Conservation (phyloP, 2,797 vertebrate genomes). For the Poeciliopsis paucimaculata region DNA sequence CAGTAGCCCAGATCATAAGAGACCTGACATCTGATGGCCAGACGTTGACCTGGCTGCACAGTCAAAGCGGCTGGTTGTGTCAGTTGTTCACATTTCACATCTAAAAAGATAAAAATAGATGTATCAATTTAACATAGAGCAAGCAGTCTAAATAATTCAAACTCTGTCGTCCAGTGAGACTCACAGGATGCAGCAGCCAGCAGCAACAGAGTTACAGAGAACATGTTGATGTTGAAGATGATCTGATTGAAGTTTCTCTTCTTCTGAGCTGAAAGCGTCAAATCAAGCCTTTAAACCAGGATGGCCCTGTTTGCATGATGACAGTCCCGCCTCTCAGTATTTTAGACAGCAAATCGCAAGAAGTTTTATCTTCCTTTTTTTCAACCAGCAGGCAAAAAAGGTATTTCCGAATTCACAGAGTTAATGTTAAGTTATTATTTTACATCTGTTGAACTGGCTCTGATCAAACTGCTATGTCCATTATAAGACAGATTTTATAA, state of each 20-base stretch:
- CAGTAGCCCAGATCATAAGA: neutral
- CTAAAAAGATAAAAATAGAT: neutral
- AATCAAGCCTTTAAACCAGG: neutral
- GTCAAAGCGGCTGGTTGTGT: neutral
- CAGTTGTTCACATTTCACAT: neutral
- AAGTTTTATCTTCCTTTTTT: neutral
- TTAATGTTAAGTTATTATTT: too few relatives aligned
- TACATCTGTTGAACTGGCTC: neutral
- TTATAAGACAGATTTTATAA: neutral
- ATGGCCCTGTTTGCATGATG: neutral
- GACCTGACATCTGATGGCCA: slow-evolving; percentile 47
- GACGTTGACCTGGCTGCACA: slow-evolving; percentile 27
- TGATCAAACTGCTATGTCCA: neutral
- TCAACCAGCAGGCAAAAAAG: neutral
- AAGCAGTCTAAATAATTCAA: neutral
- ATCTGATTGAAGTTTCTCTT: neutral
- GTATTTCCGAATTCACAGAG: neutral
- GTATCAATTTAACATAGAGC: neutral
- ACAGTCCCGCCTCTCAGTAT: neutral
- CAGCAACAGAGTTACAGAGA: neutral
- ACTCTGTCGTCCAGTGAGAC: neutral
- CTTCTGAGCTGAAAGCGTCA: neutral
- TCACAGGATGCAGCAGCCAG: neutral
- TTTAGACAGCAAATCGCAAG: neutral
- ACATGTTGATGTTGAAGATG: neutral